Base-by-base conservation (phyloP, 2,113 vertebrate species). In the Fregetta grallaria region DNA sequence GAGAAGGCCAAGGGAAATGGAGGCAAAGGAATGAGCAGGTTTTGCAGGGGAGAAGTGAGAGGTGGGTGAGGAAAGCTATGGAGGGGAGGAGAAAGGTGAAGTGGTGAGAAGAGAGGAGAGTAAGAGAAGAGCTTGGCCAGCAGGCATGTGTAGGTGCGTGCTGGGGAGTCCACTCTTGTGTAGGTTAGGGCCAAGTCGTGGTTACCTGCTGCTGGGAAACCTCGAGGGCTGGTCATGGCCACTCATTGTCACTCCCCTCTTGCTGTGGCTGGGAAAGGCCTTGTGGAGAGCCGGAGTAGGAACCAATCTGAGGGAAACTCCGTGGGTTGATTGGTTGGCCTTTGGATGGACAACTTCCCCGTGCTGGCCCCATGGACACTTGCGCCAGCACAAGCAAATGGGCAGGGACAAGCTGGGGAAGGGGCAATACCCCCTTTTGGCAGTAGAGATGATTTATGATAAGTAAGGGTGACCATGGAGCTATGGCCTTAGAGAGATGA, bases 311-410 rank as follows among this genome's bases (percentile, higher is more conserved):
- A 19, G 18, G 29, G 17, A 23, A 72, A 71, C 34, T 26, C 42
- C 47, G 14, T 3, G 12, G 8, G 23, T 38, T 74, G 17, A 44
- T 67, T 67, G 38, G 9, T 42, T 90, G 61, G 26, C 17, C 27
- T 87, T 66, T 22, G 19, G 38, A 26, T 47, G 61, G 26, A 45
- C 34, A 55, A 42, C 5, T 44, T 81, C 20, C 40, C 19, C 10
- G 1, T 32, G 27, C 0, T 13, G 9, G 27, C 6, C 17, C 47
- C 9, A 2, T 2, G 9, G 63, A 56, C 44, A 50, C n/a, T 32
- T 72, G 40, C 19, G 10, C 7, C 6, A 52, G n/a, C 67, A 44
- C 17, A 44, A 30, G 15, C 9, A 58, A 15, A 47, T 11, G 45
- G 36, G 17, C 58, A 49, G 58, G 55, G 42, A 56, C 25, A 25